phyloP scores from a whole-genome alignment of 2,113 vertebrate genomes.

The Bucco capensis region DNA sequence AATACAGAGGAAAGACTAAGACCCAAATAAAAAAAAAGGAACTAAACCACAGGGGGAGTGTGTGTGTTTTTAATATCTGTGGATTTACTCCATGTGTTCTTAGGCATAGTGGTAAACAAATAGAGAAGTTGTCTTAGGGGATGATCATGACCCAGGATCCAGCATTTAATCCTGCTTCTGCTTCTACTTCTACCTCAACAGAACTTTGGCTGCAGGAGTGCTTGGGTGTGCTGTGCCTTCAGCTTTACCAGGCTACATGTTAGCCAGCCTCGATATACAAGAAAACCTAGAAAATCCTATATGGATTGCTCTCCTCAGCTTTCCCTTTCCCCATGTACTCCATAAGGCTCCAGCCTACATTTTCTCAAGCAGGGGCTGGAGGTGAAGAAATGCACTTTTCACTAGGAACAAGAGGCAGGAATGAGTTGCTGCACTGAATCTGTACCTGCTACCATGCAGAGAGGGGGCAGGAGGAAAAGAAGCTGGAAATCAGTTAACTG shows the following conservation, averaged over 20 bases:
- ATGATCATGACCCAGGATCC: not conserved
- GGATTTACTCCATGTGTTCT: not conserved
- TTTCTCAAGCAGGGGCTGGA: not conserved
- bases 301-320: accelerated
- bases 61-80: not conserved
- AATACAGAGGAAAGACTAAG: not conserved
- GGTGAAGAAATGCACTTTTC: not conserved
- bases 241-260: not conserved
- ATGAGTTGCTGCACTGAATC: not conserved
- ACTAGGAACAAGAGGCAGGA: not conserved
- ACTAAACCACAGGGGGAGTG: not conserved
- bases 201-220: not conserved
- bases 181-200: not conserved
- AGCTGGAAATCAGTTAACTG: not conserved
- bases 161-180: not conserved
- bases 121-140: not conserved
- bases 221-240: not conserved
- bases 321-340: not conserved
- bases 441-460: not conserved
- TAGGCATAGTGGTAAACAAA: not conserved
- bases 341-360: not conserved
- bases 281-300: not conserved
- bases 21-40: not conserved
- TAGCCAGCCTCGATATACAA: not conserved
- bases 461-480: not conserved